Evolutionary conservation across 2,797 vertebrate species (phyloP).

Genomic region (Arctocebus calabarensis): DNA sequence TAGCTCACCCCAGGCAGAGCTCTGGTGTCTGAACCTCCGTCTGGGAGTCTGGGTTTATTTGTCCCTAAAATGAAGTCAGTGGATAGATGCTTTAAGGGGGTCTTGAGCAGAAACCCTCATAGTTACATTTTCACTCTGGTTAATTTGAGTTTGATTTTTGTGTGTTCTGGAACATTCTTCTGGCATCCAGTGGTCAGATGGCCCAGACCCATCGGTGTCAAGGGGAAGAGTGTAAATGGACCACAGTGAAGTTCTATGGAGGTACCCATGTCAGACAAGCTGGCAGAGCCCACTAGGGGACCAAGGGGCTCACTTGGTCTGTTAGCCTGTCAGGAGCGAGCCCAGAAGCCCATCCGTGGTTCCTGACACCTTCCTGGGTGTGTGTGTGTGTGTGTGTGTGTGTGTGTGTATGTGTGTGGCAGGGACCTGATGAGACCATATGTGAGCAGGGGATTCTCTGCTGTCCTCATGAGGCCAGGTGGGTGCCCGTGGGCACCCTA

Average conservation of each 20-base stretch:
- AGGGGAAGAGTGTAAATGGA: too few species aligned
- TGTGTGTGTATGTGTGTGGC: too few species aligned
- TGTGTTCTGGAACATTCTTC: slow-evolving; percentile 9
- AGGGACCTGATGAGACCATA: background rate
- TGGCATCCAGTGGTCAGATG: background rate
- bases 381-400: too few species aligned
- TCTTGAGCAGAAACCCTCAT: background rate
- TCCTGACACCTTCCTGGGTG: background rate
- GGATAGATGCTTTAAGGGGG: background rate
- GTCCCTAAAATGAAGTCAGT: background rate
- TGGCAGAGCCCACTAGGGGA: background rate
- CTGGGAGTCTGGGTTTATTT: background rate
- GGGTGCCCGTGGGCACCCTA: background rate
- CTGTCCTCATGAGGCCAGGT: background rate
- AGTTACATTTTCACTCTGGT: background rate
- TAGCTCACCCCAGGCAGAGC: too few species aligned
- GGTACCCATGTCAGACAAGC: background rate
- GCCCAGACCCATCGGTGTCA: background rate
- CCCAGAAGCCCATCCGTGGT: background rate
- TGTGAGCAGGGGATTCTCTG: background rate
- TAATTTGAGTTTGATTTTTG: background rate
- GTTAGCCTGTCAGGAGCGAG: background rate
- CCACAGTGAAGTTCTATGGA: background rate
- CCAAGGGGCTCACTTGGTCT: background rate
- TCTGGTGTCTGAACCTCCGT: background rate